phyloP scores from a whole-genome alignment of 2,888 invertebrate species.

The Euzetes globulus region DNA sequence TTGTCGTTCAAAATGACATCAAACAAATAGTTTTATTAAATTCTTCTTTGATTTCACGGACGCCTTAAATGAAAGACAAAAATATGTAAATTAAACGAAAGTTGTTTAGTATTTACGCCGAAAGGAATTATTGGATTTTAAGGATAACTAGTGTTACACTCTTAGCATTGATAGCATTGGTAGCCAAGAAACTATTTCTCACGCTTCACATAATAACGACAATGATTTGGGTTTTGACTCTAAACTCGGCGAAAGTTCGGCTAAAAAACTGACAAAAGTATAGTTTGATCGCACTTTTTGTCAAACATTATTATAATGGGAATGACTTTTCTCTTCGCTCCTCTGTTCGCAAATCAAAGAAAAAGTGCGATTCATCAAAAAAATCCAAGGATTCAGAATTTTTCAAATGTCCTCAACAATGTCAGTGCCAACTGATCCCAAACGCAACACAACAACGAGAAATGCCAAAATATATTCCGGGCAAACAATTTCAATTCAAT shows the following conservation, averaged over 20 bases:
- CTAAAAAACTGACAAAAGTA: background rate
- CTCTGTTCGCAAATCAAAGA: background rate
- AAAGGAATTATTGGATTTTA: background rate
- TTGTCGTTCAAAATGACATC: background rate
- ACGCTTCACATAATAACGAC: constrained; percentile 28
- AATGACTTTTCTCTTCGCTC: constrained; percentile 2
- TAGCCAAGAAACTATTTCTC: constrained; percentile 17
- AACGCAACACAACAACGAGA: background rate
- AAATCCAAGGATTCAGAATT: background rate
- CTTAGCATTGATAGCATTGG: background rate
- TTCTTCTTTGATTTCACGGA: background rate
- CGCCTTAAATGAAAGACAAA: background rate
- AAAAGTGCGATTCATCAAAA: constrained; percentile 15
- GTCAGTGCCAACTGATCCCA: background rate
- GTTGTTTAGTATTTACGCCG: background rate
- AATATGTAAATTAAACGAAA: background rate
- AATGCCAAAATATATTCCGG: background rate
- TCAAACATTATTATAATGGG: background rate
- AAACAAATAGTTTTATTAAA: background rate
- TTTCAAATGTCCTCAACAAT: background rate
- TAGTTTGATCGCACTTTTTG: background rate
- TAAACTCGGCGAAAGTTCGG: background rate
- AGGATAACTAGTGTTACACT: background rate
- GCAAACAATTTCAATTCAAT: background rate
- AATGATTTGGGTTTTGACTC: constrained; percentile 10